Base-by-base conservation (phyloP, 2,888 invertebrate genomes). In the Glyphotaelius pellucidus region DNA sequence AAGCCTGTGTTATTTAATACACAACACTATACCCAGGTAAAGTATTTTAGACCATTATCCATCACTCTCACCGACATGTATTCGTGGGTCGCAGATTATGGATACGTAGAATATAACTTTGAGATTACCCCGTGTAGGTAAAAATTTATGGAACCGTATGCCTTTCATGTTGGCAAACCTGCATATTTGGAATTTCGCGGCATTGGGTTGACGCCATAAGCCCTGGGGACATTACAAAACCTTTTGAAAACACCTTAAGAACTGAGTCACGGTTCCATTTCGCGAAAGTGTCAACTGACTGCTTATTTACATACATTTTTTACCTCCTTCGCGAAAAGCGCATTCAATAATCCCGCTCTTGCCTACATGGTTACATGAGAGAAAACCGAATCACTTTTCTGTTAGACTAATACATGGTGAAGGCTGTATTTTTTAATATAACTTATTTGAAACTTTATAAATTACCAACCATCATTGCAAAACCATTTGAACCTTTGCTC, bases 181-280 rank as follows among this genome's bases (percentile, higher is more conserved):
- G 42, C 86, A 30, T 42, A 86, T 30, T 86, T 47, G 86, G 81
- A 52, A 90, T 19, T 52, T 81, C 32, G 32, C 42, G 90, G 67
- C 81, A 83, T 31, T 25, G 81, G n/a, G 52, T 84, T 90, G 83
- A 90, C 90, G 32, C 83, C 47, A 35, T 9, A 32, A 81, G 19
- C 90, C 81, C 90, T n/a, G 47, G 90, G 81, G 83, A 83, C 30
- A 30, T 90, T 83, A 90, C 83, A 84, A 90, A 90, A 90, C 83
- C 90, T 84, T 90, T 90, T 84, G 90, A 90, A 83, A 80, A 84
- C 81, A 80, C 80, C 90, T 83, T 90, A 52, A 90, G 47, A 90
- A 67, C 52, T 90, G 47, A 90, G 90, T 90, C 90, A 90, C 90
- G 90, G 84, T 67, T 90, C 25, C 47, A 32, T 47, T 83, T 90